These are phyloP conservation scores for Drosophila quadrilineata DNA, from an alignment of 1,140 invertebrate genomes.

Conservation along the genomic window DNA sequence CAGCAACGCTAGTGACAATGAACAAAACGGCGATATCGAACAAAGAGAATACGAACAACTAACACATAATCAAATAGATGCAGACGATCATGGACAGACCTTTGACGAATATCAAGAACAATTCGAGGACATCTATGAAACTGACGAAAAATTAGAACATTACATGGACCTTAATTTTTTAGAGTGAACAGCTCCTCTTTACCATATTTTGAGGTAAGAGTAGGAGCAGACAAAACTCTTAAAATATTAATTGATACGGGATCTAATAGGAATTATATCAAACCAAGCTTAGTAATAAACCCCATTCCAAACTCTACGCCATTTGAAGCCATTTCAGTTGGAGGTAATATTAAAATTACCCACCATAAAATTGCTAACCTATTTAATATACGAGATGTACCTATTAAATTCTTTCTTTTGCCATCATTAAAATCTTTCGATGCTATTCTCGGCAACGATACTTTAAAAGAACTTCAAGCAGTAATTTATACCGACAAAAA, in stretches of 20 bases:
- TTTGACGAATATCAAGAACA: slow-evolving; percentile 9
- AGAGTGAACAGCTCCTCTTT: slow-evolving; percentile 1
- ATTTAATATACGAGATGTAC: slow-evolving; percentile 1
- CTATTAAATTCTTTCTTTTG: slow-evolving; percentile 19
- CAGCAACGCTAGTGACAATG: neutral
- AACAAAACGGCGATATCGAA: slow-evolving; percentile 5
- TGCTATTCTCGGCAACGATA: too few relatives aligned
- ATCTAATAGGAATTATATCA: neutral
- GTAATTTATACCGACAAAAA: neutral
- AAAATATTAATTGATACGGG: slow-evolving; percentile 32
- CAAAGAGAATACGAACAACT: neutral
- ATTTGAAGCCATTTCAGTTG: neutral
- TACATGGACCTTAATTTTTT: neutral
- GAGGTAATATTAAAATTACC: neutral
- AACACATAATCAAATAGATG: neutral
- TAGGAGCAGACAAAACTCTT: slow-evolving; percentile 2
- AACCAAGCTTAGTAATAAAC: neutral
- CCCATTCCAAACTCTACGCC: neutral
- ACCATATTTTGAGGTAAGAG: slow-evolving; percentile 15
- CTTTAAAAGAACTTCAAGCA: too few relatives aligned
- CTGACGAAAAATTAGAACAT: neutral
- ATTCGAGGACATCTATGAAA: neutral
- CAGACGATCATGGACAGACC: slow-evolving; percentile 2
- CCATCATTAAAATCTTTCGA: too few relatives aligned
- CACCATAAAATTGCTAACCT: slow-evolving; percentile 19